A percentile compares a stretch with the other conserved stretches of the same genome.
phyloP scores from a whole-genome alignment of 2,797 vertebrate species.

The Gephyroberyx darwinii region DNA sequence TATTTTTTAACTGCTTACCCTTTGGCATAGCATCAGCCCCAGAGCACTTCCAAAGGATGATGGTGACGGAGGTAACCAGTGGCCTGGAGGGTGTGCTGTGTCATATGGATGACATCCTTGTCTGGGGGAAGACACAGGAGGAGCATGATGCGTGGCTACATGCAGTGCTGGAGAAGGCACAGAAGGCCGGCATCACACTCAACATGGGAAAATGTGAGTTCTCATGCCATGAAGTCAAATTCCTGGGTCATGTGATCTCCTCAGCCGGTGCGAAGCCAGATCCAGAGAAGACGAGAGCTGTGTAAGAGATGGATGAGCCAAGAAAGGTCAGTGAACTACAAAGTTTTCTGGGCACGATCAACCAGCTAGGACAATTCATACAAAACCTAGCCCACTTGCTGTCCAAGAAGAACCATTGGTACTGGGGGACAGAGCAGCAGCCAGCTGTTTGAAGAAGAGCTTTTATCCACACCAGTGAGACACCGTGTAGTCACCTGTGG shows the following conservation, averaged over 20 bases:
- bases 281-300: no score
- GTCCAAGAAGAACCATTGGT: slow-evolving; percentile 2
- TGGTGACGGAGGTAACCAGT: slow-evolving; percentile 12
- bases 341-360: slow-evolving; percentile 17
- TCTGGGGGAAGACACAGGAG: slow-evolving; percentile 19
- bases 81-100: slow-evolving; percentile 22
- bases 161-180: background rate
- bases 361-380: background rate
- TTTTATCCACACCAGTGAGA: background rate
- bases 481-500: no score
- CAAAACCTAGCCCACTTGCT: slow-evolving; percentile 12
- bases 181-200: slow-evolving; percentile 15
- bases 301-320: background rate
- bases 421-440: background rate
- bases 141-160: slow-evolving; percentile 28
- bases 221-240: no score
- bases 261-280: background rate
- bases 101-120: slow-evolving; percentile 37
- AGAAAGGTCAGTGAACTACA: slow-evolving; percentile 13
- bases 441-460: background rate
- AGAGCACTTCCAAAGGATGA: slow-evolving; percentile 34
- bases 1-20: background rate
- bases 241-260: no score
- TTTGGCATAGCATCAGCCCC: slow-evolving; percentile 26
- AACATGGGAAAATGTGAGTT: slow-evolving; percentile 34